Percentiles rank a stretch among this genome's conserved stretches.
These are phyloP conservation scores for Atta colombica DNA, from an alignment of 1,140 invertebrate genomes.

Conservation along the genomic window DNA sequence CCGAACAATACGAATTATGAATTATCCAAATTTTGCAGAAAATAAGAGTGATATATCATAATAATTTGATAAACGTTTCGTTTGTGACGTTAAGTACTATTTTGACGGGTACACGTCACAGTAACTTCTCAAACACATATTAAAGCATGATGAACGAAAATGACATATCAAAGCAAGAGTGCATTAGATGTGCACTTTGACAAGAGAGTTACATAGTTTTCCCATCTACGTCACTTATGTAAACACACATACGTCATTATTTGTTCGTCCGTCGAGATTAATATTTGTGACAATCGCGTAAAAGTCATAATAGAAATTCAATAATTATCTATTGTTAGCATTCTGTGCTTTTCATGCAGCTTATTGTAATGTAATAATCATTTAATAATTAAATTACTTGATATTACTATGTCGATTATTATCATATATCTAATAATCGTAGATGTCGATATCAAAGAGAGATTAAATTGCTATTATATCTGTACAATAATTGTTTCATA, in stretches of 20 bases:
- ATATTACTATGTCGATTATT: not conserved
- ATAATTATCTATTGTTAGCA: conserved; percentile 18
- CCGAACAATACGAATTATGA: conserved; percentile 31
- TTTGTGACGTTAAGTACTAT: conserved; percentile 45
- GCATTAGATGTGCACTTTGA: conserved; percentile 56
- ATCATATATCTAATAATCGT: not conserved
- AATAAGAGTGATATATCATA: not conserved
- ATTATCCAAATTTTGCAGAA: conserved; percentile 11
- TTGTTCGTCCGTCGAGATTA: conserved; percentile 23
- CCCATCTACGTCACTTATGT: conserved; percentile 23
- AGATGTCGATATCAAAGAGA: conserved; percentile 12
- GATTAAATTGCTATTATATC: not conserved
- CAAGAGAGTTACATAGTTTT: conserved; percentile 41
- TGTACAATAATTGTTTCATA: not conserved
- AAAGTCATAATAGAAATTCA: conserved; percentile 31
- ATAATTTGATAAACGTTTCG: conserved; percentile 38
- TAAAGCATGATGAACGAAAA: conserved; percentile 33
- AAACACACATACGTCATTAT: not conserved
- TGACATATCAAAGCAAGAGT: conserved; percentile 37
- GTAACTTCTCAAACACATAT: conserved; percentile 42
- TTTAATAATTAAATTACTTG: conserved; percentile 24
- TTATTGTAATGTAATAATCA: conserved; percentile 8
- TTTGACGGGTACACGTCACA: not conserved
- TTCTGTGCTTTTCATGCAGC: not conserved
- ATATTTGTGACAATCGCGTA: not conserved